Conservation (phyloP, 2,888 invertebrate species). For the Eristalis intricaria region DNA sequence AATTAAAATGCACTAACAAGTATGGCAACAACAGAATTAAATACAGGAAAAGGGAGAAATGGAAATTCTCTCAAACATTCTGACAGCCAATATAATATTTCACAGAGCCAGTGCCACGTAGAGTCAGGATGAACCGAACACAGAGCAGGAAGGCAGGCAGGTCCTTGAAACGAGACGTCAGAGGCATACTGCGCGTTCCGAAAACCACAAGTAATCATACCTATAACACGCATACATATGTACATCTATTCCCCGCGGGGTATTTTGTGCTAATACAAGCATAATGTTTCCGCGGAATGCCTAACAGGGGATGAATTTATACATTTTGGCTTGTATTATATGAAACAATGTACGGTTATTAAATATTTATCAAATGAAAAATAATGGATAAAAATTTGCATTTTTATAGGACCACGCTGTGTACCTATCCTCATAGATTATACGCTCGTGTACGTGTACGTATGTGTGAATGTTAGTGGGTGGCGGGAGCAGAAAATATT, state of each 20-base stretch:
- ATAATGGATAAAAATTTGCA: slow-evolving; percentile 67
- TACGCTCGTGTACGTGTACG: background rate
- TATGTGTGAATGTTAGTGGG: background rate
- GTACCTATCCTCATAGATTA: slow-evolving; percentile 40
- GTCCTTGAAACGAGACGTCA: background rate
- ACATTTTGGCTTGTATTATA: slow-evolving; percentile 65
- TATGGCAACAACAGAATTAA: background rate
- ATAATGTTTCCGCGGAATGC: slow-evolving; percentile 56
- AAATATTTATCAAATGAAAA: slow-evolving; percentile 71
- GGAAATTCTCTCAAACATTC: slow-evolving; percentile 10
- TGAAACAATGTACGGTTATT: slow-evolving; percentile 68
- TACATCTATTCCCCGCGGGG: slow-evolving; percentile 46
- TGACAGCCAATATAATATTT: slow-evolving; percentile 7
- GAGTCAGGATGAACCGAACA: background rate
- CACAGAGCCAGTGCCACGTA: slow-evolving; percentile 10
- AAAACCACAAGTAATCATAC: slow-evolving; percentile 21
- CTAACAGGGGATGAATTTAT: slow-evolving; percentile 60
- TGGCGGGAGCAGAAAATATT: background rate
- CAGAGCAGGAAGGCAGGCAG: slow-evolving; percentile 9
- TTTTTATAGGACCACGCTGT: slow-evolving; percentile 65
- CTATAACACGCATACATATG: background rate
- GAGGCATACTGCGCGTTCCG: slow-evolving; percentile 12
- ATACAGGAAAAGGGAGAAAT: background rate
- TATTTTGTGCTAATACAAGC: slow-evolving; percentile 69
- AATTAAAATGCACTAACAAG: slow-evolving; percentile 47